Base-by-base conservation (phyloP, 2,113 vertebrate species). In the Melanerpes aurifrons region DNA sequence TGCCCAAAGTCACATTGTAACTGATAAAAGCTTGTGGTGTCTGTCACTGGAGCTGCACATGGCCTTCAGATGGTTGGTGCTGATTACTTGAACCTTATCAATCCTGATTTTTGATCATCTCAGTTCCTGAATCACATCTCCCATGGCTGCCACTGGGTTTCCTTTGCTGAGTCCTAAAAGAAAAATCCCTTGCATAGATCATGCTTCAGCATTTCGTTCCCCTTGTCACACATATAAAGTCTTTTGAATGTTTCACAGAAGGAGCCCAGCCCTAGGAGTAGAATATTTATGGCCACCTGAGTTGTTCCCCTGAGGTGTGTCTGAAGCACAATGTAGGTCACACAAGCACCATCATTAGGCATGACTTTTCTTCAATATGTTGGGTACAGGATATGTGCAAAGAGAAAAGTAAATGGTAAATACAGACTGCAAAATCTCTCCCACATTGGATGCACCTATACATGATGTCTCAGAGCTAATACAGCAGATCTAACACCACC, bases 381-480 rank as follows among this genome's bases (percentile, higher is more conserved):
- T 24, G 5, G 26, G 8, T 59, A 54, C n/a, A 59, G 32, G 13
- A 22, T 71, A 66, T 15, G 19, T 32, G 14, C 32, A 50, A 47
- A 48, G 29, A 69, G 24, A 32, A 89, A 81, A 75, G 6, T 9
- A 83, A 73, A 74, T 64, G 3, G 9, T 9, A 77, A 83, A 70
- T n/a, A 15, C 11, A 50, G 48, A 20, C 48, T 50, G 48, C 19
- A 10, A 20, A 50, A 50, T 50, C 48, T 50, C 19, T 50, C 48
- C 48, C 48, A 50, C 48, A 50, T 11, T 59, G 53, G 69, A 72
- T 17, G 25, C 0, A 0, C 4, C 9, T 66, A 3, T 76, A 35
- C 26, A 15, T 32, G 25, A 48, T n/a, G 50, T 6, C 26, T 75
- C 47, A 50, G 37, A 82, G 56, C 3, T 32, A 19, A 50, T 3